These are phyloP conservation scores for Xiphorhynchus erythropygius DNA, from an alignment of 2,797 vertebrate species.

Conservation along the genomic window DNA sequence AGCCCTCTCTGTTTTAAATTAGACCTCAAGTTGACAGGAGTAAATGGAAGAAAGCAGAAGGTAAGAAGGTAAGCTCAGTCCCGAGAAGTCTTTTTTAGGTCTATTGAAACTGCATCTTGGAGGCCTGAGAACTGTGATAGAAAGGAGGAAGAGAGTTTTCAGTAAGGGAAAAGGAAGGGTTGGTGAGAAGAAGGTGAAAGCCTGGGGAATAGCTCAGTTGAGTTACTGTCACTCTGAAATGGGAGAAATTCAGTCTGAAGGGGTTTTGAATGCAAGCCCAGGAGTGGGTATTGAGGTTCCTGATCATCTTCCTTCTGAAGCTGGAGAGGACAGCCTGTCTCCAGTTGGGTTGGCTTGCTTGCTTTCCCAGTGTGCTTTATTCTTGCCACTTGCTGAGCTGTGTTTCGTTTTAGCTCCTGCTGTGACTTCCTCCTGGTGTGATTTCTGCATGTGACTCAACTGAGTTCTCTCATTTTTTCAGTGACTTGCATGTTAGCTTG, in stretches of 20 bases:
- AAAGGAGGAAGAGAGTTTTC: neutral
- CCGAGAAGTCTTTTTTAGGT: neutral
- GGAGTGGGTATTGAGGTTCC: neutral
- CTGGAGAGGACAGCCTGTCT: neutral
- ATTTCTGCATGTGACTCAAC: conserved; percentile 4
- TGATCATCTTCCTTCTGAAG: neutral
- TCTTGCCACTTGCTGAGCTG: neutral
- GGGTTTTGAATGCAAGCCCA: neutral
- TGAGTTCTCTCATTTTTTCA: neutral
- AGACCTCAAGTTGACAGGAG: neutral
- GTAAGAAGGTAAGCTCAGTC: neutral
- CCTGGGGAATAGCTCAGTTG: neutral
- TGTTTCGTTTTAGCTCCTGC: neutral
- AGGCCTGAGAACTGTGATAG: neutral
- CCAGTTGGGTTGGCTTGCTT: neutral
- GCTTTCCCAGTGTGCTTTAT: neutral
- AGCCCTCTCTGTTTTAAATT: neutral
- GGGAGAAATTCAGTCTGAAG: neutral
- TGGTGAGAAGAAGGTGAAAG: neutral
- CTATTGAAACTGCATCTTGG: neutral
- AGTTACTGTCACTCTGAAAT: neutral
- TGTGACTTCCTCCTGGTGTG: conserved; percentile 16
- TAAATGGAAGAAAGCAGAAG: neutral
- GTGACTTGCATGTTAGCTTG: neutral
- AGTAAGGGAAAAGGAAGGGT: neutral